A percentile compares a stretch with the other conserved stretches of the same genome.
Evolutionary conservation across 2,113 vertebrate species (phyloP).

Genomic region (Lepisosteus osseus): DNA sequence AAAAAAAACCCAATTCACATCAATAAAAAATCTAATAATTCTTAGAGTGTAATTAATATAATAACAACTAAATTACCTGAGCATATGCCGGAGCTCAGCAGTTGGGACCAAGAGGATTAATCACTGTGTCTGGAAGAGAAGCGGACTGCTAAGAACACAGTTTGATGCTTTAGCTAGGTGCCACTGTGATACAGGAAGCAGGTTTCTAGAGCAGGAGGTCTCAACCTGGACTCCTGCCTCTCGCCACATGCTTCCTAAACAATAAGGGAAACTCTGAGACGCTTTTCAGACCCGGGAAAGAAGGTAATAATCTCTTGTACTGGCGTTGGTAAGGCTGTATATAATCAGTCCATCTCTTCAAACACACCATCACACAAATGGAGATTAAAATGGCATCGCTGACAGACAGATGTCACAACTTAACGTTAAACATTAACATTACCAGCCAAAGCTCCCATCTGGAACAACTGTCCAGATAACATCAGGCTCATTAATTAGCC

Average conservation of each 20-base stretch:
- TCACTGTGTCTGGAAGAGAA: neutral
- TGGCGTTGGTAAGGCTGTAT: no score
- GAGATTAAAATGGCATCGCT: no score
- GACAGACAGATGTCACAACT: no score
- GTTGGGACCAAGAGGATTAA: neutral
- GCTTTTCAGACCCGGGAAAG: neutral
- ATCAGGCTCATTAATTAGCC: neutral
- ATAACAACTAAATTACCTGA: neutral
- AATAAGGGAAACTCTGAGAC: neutral
- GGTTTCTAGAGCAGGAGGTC: no score
- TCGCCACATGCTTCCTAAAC: neutral
- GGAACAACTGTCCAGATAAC: neutral
- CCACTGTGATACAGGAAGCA: no score
- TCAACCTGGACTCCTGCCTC: no score
- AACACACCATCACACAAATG: no score
- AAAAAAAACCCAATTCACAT: neutral
- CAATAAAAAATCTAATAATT: neutral
- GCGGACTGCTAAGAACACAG: neutral
- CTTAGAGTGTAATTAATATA: neutral
- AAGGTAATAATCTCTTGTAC: no score
- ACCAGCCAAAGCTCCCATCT: neutral
- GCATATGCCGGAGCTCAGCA: neutral
- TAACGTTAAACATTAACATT: conserved; percentile 4
- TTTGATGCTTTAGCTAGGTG: neutral
- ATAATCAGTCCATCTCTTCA: no score